Base-by-base conservation (phyloP, 2,797 vertebrate species). In the Pseudochaenichthys georgianus region DNA sequence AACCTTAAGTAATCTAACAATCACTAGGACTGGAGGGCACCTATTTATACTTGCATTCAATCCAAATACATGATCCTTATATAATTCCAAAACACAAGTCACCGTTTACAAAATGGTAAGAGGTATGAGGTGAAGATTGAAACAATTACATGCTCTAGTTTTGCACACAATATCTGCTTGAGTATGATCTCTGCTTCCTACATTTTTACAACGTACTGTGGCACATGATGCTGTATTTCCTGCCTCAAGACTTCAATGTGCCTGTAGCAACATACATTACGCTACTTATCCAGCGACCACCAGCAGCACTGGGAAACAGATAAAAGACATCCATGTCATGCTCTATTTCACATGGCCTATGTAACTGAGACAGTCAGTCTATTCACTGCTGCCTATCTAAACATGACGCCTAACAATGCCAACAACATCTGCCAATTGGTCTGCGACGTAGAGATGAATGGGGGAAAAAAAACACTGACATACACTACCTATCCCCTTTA, bases 401-500 rank as follows among this genome's bases (percentile, higher is more conserved):
- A 88, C 82, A 89, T 71, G 78, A 87, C 81, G 86, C 84, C 71
- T 52, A 79, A 83, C 78, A 86, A 87, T 83, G 81, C 85, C 75
- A 85, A 89, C 69, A 75, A 68, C 59, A 73, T 81, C 81, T 82
- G 63, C 48, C 72, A 71, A 74, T 74, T 63, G 61, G 41, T 69
- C 70, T 57, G 43, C 64, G 80, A 75, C 45, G 42, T 61, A 55
- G 8, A 13, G 38, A 59, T 31, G 31, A 58, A 47, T 58, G n/a
- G n/a, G 17, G 23, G 21, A 72, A 62, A 28, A 28, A 54, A 60
- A 34, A 55, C 50, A 34, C 28, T 17, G 23, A 59, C 43, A 42
- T 43, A 12, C 8, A 3, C 0, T 8, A 3, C 10, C 13, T 15
- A 13, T 17, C 4, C n/a, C 10, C 8, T 68, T 57, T 45, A 21